phyloP scores from a whole-genome alignment of 2,797 vertebrate species.

The Podarcis siculus region DNA sequence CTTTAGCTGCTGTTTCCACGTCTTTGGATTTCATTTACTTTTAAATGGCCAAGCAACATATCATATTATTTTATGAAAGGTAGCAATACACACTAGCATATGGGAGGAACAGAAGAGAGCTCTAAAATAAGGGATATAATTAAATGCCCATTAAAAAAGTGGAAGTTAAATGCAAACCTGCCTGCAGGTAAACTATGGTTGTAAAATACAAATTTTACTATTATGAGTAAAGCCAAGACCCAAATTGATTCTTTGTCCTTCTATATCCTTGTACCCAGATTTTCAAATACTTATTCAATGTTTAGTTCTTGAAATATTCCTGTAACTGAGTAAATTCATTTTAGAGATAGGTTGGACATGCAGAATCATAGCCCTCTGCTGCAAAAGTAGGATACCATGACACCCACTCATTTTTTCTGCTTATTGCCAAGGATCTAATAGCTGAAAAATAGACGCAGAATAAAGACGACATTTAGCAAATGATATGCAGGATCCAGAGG shows the following conservation, averaged over 20 bases:
- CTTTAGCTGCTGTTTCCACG: conserved; percentile 15
- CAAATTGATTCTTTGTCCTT: conserved; percentile 28
- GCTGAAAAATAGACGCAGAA: neutral
- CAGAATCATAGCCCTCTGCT: neutral
- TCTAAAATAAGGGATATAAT: conserved; percentile 41
- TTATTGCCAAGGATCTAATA: neutral
- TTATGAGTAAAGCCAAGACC: conserved; percentile 21
- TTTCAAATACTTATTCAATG: conserved; percentile 6
- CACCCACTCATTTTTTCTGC: no score
- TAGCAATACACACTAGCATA: conserved; percentile 22
- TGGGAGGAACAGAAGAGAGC: conserved; percentile 32
- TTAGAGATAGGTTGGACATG: neutral
- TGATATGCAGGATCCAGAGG: neutral
- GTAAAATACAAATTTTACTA: conserved; percentile 29
- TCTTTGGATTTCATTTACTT: conserved; percentile 35
- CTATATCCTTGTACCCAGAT: conserved; percentile 15
- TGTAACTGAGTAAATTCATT: neutral
- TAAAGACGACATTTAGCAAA: neutral
- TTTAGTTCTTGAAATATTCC: neutral
- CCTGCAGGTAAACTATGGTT: conserved; percentile 29
- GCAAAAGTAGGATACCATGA: neutral
- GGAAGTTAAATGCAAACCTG: conserved; percentile 26
- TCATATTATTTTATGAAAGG: conserved; percentile 32
- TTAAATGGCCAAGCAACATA: conserved; percentile 22
- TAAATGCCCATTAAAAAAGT: conserved; percentile 28